These are phyloP conservation scores for Burhinus oedicnemus DNA, from an alignment of 2,113 vertebrate species.

Conservation along the genomic window DNA sequence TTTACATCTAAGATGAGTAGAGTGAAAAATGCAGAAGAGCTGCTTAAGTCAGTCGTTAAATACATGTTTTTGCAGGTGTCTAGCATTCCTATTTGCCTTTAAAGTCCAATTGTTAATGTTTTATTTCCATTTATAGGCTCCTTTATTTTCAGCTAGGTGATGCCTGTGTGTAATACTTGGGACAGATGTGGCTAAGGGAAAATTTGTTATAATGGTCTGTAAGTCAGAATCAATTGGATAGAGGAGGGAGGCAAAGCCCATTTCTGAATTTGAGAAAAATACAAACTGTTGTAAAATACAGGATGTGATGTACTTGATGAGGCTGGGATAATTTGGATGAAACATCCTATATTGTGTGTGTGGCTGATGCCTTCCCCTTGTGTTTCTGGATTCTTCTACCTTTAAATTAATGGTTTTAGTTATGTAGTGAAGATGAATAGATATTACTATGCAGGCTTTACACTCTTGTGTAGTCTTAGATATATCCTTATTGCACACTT, in stretches of 20 bases:
- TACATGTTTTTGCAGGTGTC: neutral
- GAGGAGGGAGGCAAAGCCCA: neutral
- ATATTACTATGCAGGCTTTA: neutral
- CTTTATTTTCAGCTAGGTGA: neutral
- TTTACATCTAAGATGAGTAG: neutral
- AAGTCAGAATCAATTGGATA: neutral
- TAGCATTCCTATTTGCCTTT: neutral
- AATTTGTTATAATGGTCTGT: neutral
- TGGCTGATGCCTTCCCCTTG: neutral
- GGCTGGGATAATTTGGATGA: neutral
- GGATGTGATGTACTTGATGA: neutral
- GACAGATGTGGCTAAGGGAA: neutral
- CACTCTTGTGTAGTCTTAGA: neutral
- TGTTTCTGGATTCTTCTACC: neutral
- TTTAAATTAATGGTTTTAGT: neutral
- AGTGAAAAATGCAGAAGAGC: neutral
- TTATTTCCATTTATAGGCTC: neutral
- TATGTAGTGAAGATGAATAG: neutral
- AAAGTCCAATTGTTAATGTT: neutral
- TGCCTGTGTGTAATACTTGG: rapidly evolving
- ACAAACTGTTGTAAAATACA: neutral
- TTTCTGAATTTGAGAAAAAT: neutral
- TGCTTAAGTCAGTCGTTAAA: neutral
- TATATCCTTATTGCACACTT: neutral
- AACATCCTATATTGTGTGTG: neutral